Percentiles rank a stretch among this genome's conserved stretches.
These are phyloP conservation scores for Smittia aterrima DNA, from an alignment of 2,888 invertebrate species.

Conservation along the genomic window DNA sequence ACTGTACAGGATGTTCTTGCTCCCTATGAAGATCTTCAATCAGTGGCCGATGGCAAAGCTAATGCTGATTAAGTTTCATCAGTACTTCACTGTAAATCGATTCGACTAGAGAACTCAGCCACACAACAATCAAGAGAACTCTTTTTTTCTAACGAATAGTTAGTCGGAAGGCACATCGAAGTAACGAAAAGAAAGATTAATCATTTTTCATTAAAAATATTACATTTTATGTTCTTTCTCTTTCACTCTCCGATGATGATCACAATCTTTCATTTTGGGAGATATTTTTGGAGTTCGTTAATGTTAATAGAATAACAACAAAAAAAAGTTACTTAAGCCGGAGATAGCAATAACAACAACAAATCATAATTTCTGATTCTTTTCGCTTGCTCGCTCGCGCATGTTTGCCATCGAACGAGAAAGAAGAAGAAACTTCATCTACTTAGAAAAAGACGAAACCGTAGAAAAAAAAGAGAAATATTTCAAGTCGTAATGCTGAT, in stretches of 20 bases:
- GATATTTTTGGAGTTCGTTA: slow-evolving; percentile 15
- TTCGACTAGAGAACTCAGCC: background rate
- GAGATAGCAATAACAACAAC: slow-evolving; percentile 13
- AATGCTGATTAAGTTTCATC: background rate
- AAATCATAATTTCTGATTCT: slow-evolving; percentile 13
- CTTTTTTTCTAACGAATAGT: background rate
- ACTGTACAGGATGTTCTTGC: background rate
- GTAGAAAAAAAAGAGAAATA: too few relatives aligned
- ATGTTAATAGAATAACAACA: slow-evolving; percentile 6
- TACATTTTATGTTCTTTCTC: background rate
- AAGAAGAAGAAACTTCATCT: background rate
- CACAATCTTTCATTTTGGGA: background rate
- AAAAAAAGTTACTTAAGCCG: background rate
- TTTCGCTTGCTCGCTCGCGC: background rate
- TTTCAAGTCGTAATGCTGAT: slow-evolving; percentile 27
- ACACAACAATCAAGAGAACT: slow-evolving; percentile 13
- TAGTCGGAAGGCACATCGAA: background rate
- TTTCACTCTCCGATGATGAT: slow-evolving; percentile 2
- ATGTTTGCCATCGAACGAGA: background rate
- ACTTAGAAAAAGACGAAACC: too few relatives aligned
- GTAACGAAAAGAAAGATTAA: slow-evolving; percentile 30
- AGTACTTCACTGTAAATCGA: background rate
- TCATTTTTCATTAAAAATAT: slow-evolving; percentile 37
- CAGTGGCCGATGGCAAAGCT: background rate
- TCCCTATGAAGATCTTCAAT: background rate